A percentile compares a stretch with the other conserved stretches of the same genome.
These are phyloP conservation scores for Drosophila kanekoi DNA, from an alignment of 2,888 invertebrate genomes.

Conservation along the genomic window DNA sequence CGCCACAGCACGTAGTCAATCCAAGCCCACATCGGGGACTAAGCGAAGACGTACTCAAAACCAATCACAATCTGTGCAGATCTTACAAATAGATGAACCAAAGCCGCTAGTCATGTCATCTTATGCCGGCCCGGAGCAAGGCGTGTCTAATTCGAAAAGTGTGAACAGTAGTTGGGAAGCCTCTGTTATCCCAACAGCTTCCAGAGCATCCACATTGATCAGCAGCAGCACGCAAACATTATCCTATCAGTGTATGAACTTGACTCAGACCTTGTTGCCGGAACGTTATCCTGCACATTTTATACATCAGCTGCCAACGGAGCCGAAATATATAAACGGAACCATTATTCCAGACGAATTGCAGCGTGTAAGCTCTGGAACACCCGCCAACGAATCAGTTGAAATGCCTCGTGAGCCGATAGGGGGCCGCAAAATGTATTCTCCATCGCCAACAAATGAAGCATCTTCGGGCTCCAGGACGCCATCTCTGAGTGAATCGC, in stretches of 20 bases:
- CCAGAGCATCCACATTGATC: not conserved
- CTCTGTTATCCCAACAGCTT: not conserved
- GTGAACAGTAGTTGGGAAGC: not conserved
- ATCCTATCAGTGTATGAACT: constrained; percentile 30
- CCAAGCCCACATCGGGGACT: not conserved
- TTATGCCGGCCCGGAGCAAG: not conserved
- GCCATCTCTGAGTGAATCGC: constrained; percentile 76
- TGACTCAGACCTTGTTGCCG: constrained; percentile 55
- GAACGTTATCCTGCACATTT: constrained; percentile 75
- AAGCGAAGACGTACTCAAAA: not conserved
- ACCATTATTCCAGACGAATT: constrained; percentile 4
- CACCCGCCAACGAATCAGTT: not conserved
- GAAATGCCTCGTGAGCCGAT: constrained; percentile 1
- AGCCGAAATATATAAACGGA: not conserved
- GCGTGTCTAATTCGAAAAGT: not conserved
- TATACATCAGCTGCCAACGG: constrained; percentile 65
- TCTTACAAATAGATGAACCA: not conserved
- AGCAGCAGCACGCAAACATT: not conserved
- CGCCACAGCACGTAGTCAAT: not conserved
- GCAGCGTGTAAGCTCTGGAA: not conserved
- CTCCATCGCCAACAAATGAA: constrained; percentile 10
- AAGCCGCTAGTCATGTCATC: not conserved
- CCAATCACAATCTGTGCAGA: not conserved
- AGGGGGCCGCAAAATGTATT: not conserved
- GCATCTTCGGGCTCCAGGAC: constrained; percentile 41